phyloP scores from a whole-genome alignment of 2,797 vertebrate species.

The Coranthus polyacanthus region DNA sequence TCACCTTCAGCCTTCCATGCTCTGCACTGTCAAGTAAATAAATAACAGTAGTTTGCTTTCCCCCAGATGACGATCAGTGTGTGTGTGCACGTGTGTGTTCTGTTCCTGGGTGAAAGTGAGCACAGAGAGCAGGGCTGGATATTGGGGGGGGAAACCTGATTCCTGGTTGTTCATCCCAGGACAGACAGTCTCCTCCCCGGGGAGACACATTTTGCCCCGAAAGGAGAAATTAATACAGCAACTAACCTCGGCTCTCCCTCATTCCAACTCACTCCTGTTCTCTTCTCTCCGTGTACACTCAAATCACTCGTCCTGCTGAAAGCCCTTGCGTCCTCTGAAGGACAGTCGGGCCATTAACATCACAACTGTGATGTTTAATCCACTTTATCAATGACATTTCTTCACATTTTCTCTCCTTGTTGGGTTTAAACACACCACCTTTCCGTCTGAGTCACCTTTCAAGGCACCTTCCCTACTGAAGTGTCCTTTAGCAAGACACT shows the following conservation, averaged over 20 bases:
- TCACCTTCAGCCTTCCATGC: constrained; percentile 38
- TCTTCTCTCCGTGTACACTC: constrained; percentile 26
- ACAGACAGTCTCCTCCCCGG: constrained; percentile 76
- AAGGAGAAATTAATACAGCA: constrained; percentile 86
- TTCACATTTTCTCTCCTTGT: not conserved
- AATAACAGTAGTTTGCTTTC: constrained; percentile 42
- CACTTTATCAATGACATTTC: constrained; percentile 5
- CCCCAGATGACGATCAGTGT: constrained; percentile 10
- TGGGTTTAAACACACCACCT: not conserved
- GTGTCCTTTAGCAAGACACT: constrained; percentile 62
- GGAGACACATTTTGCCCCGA: constrained; percentile 82
- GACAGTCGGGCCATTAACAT: constrained; percentile 15
- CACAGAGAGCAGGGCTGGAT: constrained; percentile 45
- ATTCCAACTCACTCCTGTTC: constrained; percentile 29
- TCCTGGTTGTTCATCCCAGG: constrained; percentile 68
- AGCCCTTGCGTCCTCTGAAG: constrained; percentile 36
- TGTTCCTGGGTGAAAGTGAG: constrained; percentile 51
- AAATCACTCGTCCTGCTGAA: constrained; percentile 18
- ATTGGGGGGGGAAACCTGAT: constrained; percentile 76
- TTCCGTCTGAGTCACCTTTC: constrained; percentile 9
- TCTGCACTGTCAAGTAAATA: constrained; percentile 45
- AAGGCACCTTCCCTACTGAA: constrained; percentile 18
- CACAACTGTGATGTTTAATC: constrained; percentile 2
- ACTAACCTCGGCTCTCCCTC: constrained; percentile 62
- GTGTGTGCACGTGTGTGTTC: constrained; percentile 26